phyloP scores from a whole-genome alignment of 2,113 vertebrate genomes.

The Rhinolophus sinicus region DNA sequence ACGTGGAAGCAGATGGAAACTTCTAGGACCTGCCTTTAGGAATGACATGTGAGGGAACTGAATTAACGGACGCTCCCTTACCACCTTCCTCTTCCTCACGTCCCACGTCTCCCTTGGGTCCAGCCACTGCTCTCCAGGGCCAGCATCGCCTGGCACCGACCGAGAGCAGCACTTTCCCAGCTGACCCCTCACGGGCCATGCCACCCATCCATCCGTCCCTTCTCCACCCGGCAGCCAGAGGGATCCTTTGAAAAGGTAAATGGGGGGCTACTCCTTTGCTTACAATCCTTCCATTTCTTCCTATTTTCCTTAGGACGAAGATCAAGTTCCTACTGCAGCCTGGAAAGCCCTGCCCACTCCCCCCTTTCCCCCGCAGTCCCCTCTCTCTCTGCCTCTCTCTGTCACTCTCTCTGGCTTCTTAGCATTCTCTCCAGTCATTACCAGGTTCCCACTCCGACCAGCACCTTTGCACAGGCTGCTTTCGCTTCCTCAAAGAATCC shows the following conservation, averaged over 20 bases:
- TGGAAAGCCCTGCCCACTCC: too few relatives aligned
- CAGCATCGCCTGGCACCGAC: fast-evolving
- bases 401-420: not conserved
- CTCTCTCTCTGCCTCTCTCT: not conserved
- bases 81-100: not conserved
- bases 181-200: not conserved
- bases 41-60: not conserved
- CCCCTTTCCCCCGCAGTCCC: too few relatives aligned
- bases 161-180: not conserved
- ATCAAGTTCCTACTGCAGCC: not conserved
- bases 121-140: not conserved
- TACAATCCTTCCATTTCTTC: not conserved
- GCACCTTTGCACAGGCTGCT: not conserved
- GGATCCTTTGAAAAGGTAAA: not conserved
- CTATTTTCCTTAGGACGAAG: not conserved
- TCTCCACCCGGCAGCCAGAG: fast-evolving
- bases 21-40: not conserved
- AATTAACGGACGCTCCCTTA: too few relatives aligned
- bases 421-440: not conserved
- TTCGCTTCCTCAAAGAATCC: not conserved
- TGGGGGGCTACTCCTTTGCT: not conserved
- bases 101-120: not conserved
- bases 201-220: not conserved
- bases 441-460: not conserved
- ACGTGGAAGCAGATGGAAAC: not conserved